Evolutionary conservation across 2,113 vertebrate species (phyloP).

Genomic region (Sceloporus tristichus): DNA sequence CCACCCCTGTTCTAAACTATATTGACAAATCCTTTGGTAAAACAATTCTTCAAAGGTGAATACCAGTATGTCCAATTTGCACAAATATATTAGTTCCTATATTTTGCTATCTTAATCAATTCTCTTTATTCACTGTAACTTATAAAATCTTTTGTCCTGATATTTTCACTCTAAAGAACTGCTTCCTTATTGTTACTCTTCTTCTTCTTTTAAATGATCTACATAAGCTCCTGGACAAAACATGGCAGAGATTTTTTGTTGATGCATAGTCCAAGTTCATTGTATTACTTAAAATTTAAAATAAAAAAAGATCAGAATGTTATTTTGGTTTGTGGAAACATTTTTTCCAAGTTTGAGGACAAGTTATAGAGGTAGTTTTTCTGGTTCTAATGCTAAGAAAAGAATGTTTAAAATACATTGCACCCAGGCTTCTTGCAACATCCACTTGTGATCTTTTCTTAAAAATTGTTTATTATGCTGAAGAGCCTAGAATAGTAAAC

Average conservation of each 20-base stretch:
- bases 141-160: too few species aligned
- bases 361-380: not conserved
- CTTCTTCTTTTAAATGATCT: not conserved
- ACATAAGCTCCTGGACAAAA: not conserved
- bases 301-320: not conserved
- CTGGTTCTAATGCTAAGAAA: too few species aligned
- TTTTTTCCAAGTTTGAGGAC: not conserved
- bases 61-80: too few species aligned
- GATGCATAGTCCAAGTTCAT: not conserved
- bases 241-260: not conserved
- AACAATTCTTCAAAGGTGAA: not conserved
- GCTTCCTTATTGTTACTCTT: too few species aligned
- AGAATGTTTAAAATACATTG: too few species aligned
- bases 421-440: not conserved
- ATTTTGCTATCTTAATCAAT: too few species aligned
- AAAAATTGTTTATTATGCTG: not conserved
- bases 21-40: not conserved
- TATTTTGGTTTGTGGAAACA: not conserved
- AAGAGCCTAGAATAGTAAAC: not conserved
- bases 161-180: too few species aligned
- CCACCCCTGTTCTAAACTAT: too few species aligned
- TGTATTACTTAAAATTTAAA: not conserved
- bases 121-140: too few species aligned
- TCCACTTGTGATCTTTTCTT: not conserved
- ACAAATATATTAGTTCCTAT: too few species aligned